phyloP scores from a whole-genome alignment of 2,113 vertebrate genomes.

The Nyctibius bracteatus region DNA sequence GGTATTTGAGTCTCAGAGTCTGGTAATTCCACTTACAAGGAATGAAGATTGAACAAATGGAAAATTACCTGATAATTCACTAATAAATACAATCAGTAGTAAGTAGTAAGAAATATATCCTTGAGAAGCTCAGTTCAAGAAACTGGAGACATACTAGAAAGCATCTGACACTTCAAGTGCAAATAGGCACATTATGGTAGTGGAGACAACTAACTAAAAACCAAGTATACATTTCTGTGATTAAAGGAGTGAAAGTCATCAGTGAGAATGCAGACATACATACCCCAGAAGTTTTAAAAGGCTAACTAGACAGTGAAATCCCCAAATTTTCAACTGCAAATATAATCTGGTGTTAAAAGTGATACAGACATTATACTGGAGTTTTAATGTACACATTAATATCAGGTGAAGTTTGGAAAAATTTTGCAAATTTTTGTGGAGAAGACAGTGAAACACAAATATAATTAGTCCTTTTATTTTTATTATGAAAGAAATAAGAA shows the following conservation, averaged over 20 bases:
- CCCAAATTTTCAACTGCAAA: background rate
- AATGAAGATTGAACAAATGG: background rate
- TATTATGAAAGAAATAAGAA: background rate
- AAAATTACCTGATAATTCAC: background rate
- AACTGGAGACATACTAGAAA: background rate
- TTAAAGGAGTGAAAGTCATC: background rate
- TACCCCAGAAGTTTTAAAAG: background rate
- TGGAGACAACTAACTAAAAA: background rate
- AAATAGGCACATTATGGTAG: background rate
- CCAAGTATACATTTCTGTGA: background rate
- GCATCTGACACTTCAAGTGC: background rate
- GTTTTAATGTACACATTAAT: background rate
- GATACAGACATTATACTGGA: background rate
- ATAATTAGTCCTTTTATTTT: background rate
- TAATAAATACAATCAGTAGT: background rate
- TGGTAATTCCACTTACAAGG: background rate
- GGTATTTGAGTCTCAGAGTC: background rate
- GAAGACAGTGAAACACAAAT: background rate
- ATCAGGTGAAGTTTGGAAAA: background rate
- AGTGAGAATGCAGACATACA: background rate
- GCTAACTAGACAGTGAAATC: background rate
- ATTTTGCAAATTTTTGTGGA: background rate
- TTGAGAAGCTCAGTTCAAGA: background rate
- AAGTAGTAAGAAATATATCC: background rate
- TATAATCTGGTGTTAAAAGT: background rate